Percentiles rank a stretch among this genome's conserved stretches.
phyloP scores from a whole-genome alignment of 2,797 vertebrate species.

The Melanotaenia trifasciata region DNA sequence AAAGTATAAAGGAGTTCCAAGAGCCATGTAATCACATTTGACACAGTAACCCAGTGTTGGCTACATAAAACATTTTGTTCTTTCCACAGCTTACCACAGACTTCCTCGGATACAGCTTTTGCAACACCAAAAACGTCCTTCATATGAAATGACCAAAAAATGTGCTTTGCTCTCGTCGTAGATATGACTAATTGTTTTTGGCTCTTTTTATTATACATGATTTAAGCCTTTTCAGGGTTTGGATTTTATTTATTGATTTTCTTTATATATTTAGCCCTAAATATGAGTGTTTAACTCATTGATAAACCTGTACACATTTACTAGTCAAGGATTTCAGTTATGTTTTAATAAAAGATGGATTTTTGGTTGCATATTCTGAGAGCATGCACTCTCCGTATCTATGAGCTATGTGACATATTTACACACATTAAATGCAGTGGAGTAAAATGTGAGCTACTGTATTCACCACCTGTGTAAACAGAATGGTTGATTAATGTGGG shows the following conservation, averaged over 20 bases:
- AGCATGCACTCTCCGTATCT: too few relatives aligned
- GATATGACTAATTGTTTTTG: not conserved
- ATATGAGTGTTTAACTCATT: not conserved
- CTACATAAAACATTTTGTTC: not conserved
- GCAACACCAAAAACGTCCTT: not conserved
- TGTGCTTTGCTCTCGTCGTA: not conserved
- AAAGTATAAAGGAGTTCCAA: constrained; percentile 14
- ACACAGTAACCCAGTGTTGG: not conserved
- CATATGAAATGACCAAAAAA: not conserved
- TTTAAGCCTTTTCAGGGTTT: not conserved
- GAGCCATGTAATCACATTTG: constrained; percentile 9
- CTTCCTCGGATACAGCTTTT: not conserved
- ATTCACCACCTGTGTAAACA: constrained; percentile 1
- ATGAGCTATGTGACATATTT: not conserved
- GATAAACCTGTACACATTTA: not conserved
- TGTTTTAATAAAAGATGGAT: too few relatives aligned
- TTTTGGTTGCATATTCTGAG: not conserved
- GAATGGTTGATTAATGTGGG: not conserved
- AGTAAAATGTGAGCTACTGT: not conserved
- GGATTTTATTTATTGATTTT: not conserved
- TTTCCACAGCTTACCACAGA: not conserved
- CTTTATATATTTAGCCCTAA: not conserved
- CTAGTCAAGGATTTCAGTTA: not conserved
- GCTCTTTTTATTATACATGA: not conserved
- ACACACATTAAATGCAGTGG: not conserved